A percentile compares a stretch with the other conserved stretches of the same genome.
Evolutionary conservation across 2,888 invertebrate species (phyloP).

Genomic region (Agriopis aurantiaria): DNA sequence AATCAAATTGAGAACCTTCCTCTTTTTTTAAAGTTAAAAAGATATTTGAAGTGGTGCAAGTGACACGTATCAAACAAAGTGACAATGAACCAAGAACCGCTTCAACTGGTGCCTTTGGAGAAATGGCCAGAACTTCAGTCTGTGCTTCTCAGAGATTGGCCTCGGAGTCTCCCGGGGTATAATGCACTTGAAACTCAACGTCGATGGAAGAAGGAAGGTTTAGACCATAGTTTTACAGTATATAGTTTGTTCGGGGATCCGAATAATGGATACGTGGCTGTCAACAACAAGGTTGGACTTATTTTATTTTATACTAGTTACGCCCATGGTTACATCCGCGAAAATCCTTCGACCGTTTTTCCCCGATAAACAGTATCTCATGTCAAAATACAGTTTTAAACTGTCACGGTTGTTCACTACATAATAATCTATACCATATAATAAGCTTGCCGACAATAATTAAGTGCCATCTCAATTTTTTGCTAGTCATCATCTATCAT

Average conservation of each 20-base stretch:
- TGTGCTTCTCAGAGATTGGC: constrained; percentile 57
- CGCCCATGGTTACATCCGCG: too few relatives aligned
- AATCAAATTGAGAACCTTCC: too few relatives aligned
- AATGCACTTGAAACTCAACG: constrained; percentile 68
- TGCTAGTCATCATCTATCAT: too few relatives aligned
- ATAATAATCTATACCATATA: too few relatives aligned
- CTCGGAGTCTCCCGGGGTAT: constrained; percentile 65
- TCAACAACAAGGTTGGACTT: constrained; percentile 61
- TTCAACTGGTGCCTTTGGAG: constrained; percentile 51
- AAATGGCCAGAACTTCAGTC: constrained; percentile 58
- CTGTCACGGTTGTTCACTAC: too few relatives aligned
- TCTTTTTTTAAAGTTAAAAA: too few relatives aligned
- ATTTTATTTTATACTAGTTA: background rate
- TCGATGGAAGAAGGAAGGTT: constrained; percentile 58
- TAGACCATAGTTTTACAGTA: constrained; percentile 64
- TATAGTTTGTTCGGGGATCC: constrained; percentile 74
- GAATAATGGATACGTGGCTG: constrained; percentile 67
- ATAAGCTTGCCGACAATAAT: too few relatives aligned
- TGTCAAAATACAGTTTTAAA: too few relatives aligned
- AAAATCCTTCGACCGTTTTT: too few relatives aligned
- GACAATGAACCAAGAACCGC: constrained; percentile 42
- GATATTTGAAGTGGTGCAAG: background rate
- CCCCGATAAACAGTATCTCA: too few relatives aligned
- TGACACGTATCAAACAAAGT: constrained; percentile 16
- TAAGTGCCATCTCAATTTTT: too few relatives aligned